A percentile compares a stretch with the other conserved stretches of the same genome.
Evolutionary conservation across 2,113 vertebrate genomes (phyloP).

Genomic region (Mus pahari): DNA sequence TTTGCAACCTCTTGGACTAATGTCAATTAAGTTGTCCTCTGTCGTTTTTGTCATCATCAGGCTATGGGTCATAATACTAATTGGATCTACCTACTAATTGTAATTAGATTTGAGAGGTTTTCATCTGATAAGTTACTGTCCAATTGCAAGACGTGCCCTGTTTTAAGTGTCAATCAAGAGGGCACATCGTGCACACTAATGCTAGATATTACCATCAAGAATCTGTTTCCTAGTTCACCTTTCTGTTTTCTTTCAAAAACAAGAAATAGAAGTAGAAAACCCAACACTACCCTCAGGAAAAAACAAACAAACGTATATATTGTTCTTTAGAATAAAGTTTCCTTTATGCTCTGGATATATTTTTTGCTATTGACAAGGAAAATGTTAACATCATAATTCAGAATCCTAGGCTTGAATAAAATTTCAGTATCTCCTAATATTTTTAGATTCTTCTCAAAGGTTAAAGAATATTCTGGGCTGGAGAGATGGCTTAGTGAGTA

Average conservation of each 20-base stretch:
- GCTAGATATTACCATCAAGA: not conserved
- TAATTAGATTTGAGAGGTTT: slow-evolving; percentile 52
- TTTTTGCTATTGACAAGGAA: slow-evolving; percentile 52
- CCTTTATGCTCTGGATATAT: slow-evolving; percentile 29
- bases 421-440: not conserved
- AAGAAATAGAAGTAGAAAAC: not conserved
- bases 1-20: slow-evolving; percentile 22
- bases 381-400: slow-evolving; percentile 32
- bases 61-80: slow-evolving; percentile 53
- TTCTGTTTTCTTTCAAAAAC: not conserved
- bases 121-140: slow-evolving; percentile 10
- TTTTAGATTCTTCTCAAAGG: not conserved
- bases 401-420: slow-evolving; percentile 50
- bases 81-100: not conserved
- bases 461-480: slow-evolving; percentile 1
- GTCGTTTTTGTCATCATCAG: slow-evolving; percentile 49
- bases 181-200: not conserved
- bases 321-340: slow-evolving; percentile 37
- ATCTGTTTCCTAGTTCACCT: slow-evolving; percentile 32
- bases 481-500: not conserved
- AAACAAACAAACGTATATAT: slow-evolving; percentile 46
- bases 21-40: slow-evolving; percentile 57
- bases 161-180: slow-evolving; percentile 28
- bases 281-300: not conserved
- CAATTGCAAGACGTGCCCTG: not conserved